Percentiles rank a stretch among this genome's conserved stretches.
These are phyloP conservation scores for Chrysopa pallens DNA, from an alignment of 1,140 invertebrate genomes.

Conservation along the genomic window DNA sequence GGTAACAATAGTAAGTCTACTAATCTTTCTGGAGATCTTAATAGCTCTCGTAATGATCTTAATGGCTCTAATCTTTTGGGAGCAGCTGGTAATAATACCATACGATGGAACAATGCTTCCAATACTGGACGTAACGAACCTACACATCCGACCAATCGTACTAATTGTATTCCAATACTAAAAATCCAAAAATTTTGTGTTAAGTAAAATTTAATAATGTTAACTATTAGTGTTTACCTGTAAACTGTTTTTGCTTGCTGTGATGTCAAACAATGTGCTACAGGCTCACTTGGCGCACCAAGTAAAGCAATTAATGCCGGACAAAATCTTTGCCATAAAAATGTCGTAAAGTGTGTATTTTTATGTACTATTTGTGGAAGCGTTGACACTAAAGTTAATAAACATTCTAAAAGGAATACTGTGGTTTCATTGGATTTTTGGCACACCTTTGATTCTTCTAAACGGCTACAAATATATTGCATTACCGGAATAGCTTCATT, in stretches of 20 bases:
- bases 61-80: constrained; percentile 69
- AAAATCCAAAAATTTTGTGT: constrained; percentile 11
- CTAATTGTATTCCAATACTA: constrained; percentile 75
- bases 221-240: constrained; percentile 32
- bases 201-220: neutral
- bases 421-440: constrained; percentile 42
- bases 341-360: constrained; percentile 68
- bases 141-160: constrained; percentile 68
- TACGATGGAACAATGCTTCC: constrained; percentile 81
- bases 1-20: constrained; percentile 53
- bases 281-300: constrained; percentile 49
- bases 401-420: constrained; percentile 67
- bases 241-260: constrained; percentile 73
- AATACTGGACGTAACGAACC: constrained; percentile 69
- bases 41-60: constrained; percentile 57
- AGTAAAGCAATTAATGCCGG: constrained; percentile 73
- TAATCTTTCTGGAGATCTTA: constrained; percentile 49
- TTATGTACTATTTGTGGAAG: constrained; percentile 62
- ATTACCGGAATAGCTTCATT: constrained; percentile 80
- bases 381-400: constrained; percentile 66
- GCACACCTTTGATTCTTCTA: constrained; percentile 59
- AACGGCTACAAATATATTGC: constrained; percentile 70
- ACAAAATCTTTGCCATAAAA: constrained; percentile 82
- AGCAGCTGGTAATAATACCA: constrained; percentile 72
- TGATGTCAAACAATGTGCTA: constrained; percentile 53